Evolutionary conservation across 2,888 invertebrate genomes (phyloP).

Genomic region (Petrophora chlorosata): DNA sequence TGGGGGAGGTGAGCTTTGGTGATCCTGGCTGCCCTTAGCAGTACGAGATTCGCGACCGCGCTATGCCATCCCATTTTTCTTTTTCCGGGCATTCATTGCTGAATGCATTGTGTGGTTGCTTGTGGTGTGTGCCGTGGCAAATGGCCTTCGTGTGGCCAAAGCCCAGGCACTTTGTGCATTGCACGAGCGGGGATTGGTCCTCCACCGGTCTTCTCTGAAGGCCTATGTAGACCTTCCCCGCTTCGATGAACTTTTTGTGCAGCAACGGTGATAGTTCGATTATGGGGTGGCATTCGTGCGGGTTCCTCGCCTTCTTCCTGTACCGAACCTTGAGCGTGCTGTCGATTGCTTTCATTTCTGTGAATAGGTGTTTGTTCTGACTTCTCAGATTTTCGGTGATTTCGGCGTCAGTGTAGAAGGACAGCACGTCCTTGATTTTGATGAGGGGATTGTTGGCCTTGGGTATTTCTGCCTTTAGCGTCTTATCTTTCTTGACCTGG

Average conservation of each 20-base stretch:
- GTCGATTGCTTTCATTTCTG: neutral
- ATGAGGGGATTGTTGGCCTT: neutral
- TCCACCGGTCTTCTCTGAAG: neutral
- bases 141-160: slow-evolving; percentile 37
- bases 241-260: slow-evolving; percentile 18
- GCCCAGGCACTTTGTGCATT: slow-evolving; percentile 34
- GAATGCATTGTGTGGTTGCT: neutral
- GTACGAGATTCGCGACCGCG: slow-evolving; percentile 14
- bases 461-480: neutral
- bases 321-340: slow-evolving; percentile 19
- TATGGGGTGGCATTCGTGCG: slow-evolving; percentile 29
- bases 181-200: slow-evolving; percentile 16
- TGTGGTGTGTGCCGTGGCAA: slow-evolving; percentile 14
- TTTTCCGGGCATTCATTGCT: slow-evolving; percentile 21
- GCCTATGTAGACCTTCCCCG: neutral
- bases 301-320: slow-evolving; percentile 34
- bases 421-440: neutral
- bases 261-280: slow-evolving; percentile 31
- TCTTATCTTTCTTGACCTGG: neutral
- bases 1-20: neutral
- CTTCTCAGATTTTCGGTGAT: neutral
- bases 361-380: neutral
- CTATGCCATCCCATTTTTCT: slow-evolving; percentile 36
- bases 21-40: neutral
- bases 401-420: neutral